These are phyloP conservation scores for Apamea anceps DNA, from an alignment of 2,888 invertebrate species.

Conservation along the genomic window DNA sequence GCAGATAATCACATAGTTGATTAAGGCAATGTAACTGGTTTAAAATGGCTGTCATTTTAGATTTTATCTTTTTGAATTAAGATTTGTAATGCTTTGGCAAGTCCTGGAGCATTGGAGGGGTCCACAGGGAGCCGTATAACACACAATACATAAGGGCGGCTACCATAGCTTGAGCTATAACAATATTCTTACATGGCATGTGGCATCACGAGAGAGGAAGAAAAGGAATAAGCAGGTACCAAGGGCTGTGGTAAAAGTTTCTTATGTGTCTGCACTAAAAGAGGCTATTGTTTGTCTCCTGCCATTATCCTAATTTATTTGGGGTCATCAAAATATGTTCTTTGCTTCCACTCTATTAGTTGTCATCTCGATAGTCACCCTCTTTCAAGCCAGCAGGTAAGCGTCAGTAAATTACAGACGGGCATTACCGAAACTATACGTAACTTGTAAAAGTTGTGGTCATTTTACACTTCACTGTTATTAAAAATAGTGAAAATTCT, in stretches of 20 bases:
- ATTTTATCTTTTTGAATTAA: neutral
- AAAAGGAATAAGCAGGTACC: neutral
- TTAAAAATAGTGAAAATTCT: constrained; percentile 41
- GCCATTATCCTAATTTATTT: no score
- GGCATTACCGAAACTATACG: neutral
- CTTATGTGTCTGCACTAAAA: neutral
- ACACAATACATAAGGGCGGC: neutral
- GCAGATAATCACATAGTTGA: neutral
- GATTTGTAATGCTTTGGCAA: neutral
- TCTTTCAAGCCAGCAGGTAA: no score
- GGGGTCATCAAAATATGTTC: no score
- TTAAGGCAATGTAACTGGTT: neutral
- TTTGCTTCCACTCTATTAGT: no score
- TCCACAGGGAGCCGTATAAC: neutral
- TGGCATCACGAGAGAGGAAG: no score
- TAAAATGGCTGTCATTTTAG: neutral
- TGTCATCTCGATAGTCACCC: no score
- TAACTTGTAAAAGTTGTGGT: neutral
- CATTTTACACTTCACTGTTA: neutral
- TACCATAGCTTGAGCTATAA: neutral
- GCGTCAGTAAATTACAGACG: no score
- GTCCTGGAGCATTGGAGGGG: neutral
- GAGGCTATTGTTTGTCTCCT: neutral
- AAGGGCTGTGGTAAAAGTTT: no score
- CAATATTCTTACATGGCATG: neutral